These are phyloP conservation scores for Spodoptera exigua DNA, from an alignment of 2,888 invertebrate species.

Conservation along the genomic window DNA sequence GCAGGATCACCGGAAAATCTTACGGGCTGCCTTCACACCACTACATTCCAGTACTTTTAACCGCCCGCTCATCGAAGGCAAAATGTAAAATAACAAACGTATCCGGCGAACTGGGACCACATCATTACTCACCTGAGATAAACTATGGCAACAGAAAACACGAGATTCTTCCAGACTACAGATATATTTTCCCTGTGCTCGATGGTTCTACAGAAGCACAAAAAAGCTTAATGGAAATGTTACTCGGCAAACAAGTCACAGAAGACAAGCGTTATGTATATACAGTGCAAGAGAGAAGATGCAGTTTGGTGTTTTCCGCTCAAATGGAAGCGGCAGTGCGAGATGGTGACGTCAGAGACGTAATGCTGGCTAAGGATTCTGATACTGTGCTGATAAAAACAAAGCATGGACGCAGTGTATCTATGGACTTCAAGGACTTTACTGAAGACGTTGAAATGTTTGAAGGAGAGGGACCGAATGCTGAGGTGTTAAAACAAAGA, in stretches of 20 bases:
- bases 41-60: constrained; percentile 93
- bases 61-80: constrained; percentile 80
- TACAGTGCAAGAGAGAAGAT: constrained; percentile 92
- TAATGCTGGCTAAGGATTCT: constrained; percentile 93
- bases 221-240: constrained; percentile 89
- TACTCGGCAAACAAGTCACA: constrained; percentile 89
- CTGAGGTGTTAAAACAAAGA: constrained; percentile 90
- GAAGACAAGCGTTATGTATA: constrained; percentile 92
- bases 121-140: constrained; percentile 90
- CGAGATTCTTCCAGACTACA: constrained; percentile 91
- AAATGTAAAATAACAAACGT: constrained; percentile 92
- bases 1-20: constrained; percentile 94
- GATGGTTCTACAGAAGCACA: constrained; percentile 92
- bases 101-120: constrained; percentile 90
- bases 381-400: constrained; percentile 93
- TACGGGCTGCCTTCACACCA: constrained; percentile 93
- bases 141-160: constrained; percentile 92
- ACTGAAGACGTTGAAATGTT: constrained; percentile 89
- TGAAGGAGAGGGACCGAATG: constrained; percentile 92
- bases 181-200: constrained; percentile 93
- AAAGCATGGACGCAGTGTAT: constrained; percentile 93
- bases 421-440: constrained; percentile 91
- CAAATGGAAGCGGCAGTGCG: constrained; percentile 93
- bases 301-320: constrained; percentile 93
- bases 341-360: constrained; percentile 93